Evolutionary conservation across 1,140 invertebrate genomes (phyloP), one percentile per base, ranked within the genome.

Genomic region (Diabrotica undecimpunctata): DNA sequence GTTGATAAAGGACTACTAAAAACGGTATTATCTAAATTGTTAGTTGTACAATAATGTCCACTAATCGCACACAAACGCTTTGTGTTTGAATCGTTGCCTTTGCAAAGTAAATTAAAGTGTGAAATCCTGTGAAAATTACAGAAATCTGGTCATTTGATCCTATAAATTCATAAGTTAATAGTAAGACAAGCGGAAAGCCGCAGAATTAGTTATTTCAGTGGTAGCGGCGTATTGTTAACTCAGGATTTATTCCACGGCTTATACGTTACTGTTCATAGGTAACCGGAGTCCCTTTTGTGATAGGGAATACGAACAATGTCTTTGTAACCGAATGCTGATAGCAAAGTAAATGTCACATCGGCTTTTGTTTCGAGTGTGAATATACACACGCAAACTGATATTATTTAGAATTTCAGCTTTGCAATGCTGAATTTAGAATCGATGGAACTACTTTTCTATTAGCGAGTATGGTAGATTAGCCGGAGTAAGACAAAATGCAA

Each of bases 291-390:
- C 53, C 61, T 54, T 54, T 62, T 62, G 61, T 62, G 37, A 38
- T 14, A 51, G 41, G 12, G 12, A 46, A 46, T 8, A 54, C 35
- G 54, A 37, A 62, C 61, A 62, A 62, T 62, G 61, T 62, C 61
- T 62, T 62, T 62, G 61, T 62, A 54, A 62, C 61, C 61, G 11
- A 62, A 55, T 39, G 61, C 52, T 46, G 61, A 62, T 62, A 62
- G 61, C 61, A 37, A 54, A 51, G 61, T 54, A 62, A 62, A 54
- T 54, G 53, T 62, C 61, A 56, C 61, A 38, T 62, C 14, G 59
- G 59, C 59, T 61, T 61, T 61, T 61, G 59, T 61, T 52, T 25
- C 41, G 11, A 61, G 25, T 11, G 41, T 51, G 59, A 61, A 53
- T 51, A 14, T 35, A 35, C 59, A 36, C 38, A 36, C 10, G 41